Base-by-base conservation (phyloP, 23 tunicate species). In the Corella eumyota region DNA sequence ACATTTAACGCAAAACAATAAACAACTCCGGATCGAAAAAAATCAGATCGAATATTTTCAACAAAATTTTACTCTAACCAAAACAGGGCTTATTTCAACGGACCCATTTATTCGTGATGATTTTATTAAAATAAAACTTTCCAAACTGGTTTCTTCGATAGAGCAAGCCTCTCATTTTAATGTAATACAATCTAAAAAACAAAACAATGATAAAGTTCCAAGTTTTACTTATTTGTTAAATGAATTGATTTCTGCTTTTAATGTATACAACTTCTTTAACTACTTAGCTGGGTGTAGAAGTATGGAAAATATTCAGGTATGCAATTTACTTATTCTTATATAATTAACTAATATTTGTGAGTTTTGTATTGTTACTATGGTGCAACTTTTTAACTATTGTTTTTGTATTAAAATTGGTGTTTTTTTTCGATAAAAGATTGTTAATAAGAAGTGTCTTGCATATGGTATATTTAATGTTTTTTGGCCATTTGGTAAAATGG, bases 221-320 rank as follows among this genome's bases (percentile, higher is more conserved):
- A 66, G 75, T 36, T 84, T 62, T 57, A 59, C 68, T 23, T 75
- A 58, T 75, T 58, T 84, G 36, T 28, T 75, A 4, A 54, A 84
- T 63, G 94, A 84, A 50, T 48, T 84, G n/a, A 75, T 68, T 1
- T 54, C 71, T 1, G 71, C 61, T 21, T 32, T 84, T 21, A 75
- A 84, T 17, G 78, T 75, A 3, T 46, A 84, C 11, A 84, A 84
- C 56, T 84, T 75, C 54, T 84, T 40, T 31, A 46, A 55, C 9
- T 45, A 66, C 23, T 64, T 31, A 22, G 69, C 69, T 78, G 83
- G 94, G 6, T 84, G 94, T 48, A 70, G 58, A 32, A 68, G 58
- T 29, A 24, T 70, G 1, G 31, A 56, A 21, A 0, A 2, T 58
- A 38, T 51, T 46, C 82, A 75, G 67, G 82, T 72, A 50, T 22